Base-by-base conservation (phyloP, 2,113 vertebrate genomes). In the Cricetomys ansorgei region DNA sequence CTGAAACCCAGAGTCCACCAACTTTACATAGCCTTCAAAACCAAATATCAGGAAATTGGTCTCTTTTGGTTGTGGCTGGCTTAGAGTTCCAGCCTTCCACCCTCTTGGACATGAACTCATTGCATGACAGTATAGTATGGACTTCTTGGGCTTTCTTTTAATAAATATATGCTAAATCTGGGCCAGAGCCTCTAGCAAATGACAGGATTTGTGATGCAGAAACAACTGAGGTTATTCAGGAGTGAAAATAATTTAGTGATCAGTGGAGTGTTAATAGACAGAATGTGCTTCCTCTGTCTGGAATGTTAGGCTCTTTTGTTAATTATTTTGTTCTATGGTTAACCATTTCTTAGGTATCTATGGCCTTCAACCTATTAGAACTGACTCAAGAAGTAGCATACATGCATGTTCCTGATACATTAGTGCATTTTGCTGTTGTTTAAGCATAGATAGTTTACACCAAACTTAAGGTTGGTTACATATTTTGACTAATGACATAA, bases 211-310 rank as follows among this genome's bases (percentile, higher is more conserved):
- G 95, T 97, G 89, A 57, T 92, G 96, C 94, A 96, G 95, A 95
- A 97, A 94, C 70, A 89, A 62, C 16, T 67, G 11, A 0, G 90
- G 91, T 97, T 92, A 89, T 88, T 97, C 92, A 62, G 83, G 97
- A 98, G 92, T 96, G 95, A 94, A 96, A 97, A 89, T 76, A 98
- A 96, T 97, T 98, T 98, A 98, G 97, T 92, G 97, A 94, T 97
- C 97, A 98, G 94, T 93, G 96, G 98, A 97, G 93, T 97, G 95
- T 98, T 98, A 97, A 98, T 90, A 97, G 94, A 93, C 93, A 96
- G 92, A 96, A 80, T 96, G 62, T 4, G 8, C 93, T 87, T 94
- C 94, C 96, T 92, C 50, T 88, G 12, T 95, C 89, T 65, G 34
- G 79, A 96, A 48, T 91, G 45, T 25, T 67, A 73, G 31, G 5